These are phyloP conservation scores for Raphicerus campestris DNA, from an alignment of 2,113 vertebrate genomes.

Conservation along the genomic window DNA sequence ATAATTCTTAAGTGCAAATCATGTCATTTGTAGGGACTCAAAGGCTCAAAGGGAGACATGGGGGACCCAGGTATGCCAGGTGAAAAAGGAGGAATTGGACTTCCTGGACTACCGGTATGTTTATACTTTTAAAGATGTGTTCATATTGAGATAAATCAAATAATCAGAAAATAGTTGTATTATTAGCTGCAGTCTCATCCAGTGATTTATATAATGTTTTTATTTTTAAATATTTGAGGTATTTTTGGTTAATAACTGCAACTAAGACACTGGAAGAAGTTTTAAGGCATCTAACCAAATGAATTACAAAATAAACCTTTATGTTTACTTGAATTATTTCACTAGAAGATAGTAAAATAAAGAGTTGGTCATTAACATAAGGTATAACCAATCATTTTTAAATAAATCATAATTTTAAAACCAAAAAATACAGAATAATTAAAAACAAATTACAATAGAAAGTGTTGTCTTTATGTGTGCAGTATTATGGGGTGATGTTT, in stretches of 20 bases:
- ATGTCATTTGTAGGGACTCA: conserved; percentile 87
- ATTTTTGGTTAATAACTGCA: conserved; percentile 24
- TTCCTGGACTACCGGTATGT: conserved; percentile 94
- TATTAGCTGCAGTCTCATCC: not conserved
- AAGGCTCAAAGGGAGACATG: conserved; percentile 95
- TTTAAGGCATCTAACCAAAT: not conserved
- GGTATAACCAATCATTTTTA: not conserved
- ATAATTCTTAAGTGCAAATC: conserved; percentile 6
- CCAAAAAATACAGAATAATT: not conserved
- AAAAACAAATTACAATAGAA: not conserved
- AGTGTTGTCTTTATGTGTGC: not conserved
- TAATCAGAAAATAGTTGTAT: not conserved
- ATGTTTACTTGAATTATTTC: conserved; percentile 3
- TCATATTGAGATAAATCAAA: not conserved
- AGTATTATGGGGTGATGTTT: not conserved
- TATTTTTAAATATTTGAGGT: conserved; percentile 30
- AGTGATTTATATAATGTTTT: not conserved
- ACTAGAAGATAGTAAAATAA: not conserved
- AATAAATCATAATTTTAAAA: not conserved
- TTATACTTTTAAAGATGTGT: not conserved
- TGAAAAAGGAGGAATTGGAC: conserved; percentile 93
- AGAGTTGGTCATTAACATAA: not conserved
- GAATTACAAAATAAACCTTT: not conserved
- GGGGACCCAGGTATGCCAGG: conserved; percentile 92
- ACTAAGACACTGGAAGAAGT: not conserved